Evolutionary conservation across 1,140 invertebrate species (phyloP).

Genomic region (Gryllus bimaculatus): DNA sequence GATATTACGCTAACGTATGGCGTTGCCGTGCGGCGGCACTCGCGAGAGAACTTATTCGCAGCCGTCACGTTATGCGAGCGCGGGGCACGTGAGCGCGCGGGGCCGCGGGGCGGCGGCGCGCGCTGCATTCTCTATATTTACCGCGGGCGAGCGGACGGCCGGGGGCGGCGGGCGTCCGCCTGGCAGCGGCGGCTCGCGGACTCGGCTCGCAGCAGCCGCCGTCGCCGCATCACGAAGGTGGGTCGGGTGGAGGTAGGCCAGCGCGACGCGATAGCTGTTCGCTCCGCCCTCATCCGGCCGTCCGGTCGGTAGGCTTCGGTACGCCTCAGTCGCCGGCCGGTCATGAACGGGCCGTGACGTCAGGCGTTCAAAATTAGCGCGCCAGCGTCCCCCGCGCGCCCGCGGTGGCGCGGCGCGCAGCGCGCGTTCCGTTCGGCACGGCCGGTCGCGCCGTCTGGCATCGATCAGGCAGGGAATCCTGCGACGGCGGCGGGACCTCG

Average conservation of each 20-base stretch:
- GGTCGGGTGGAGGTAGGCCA: not conserved
- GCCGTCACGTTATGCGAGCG: not conserved
- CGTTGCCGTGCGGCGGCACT: no score
- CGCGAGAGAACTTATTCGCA: no score
- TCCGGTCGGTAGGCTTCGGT: not conserved
- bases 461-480: not conserved
- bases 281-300: not conserved
- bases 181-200: not conserved
- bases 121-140: not conserved
- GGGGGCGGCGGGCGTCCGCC: no score
- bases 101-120: no score
- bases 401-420: not conserved
- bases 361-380: not conserved
- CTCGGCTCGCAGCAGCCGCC: no score
- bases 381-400: no score
- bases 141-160: not conserved
- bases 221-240: not conserved
- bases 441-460: constrained; percentile 1
- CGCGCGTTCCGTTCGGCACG: not conserved
- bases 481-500: not conserved
- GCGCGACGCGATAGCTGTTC: not conserved
- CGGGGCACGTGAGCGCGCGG: not conserved
- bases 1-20: no score
- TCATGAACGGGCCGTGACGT: not conserved
- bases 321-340: no score